These are phyloP conservation scores for Timema cristinae DNA, from an alignment of 2,888 invertebrate species.

Conservation along the genomic window DNA sequence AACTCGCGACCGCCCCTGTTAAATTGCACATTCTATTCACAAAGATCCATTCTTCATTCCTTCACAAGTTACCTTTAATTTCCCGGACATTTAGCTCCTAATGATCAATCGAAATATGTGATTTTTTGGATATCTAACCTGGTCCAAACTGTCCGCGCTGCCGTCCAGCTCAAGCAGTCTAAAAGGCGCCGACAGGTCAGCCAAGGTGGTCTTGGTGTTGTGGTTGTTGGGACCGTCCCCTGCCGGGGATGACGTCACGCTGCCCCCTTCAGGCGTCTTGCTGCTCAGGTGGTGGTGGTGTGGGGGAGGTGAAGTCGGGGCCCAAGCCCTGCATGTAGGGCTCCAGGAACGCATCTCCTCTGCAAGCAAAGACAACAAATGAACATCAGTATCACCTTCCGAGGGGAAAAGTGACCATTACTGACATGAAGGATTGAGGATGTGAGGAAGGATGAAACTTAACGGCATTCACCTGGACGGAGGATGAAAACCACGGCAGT, in stretches of 20 bases:
- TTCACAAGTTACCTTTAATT: too few species aligned
- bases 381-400: too few species aligned
- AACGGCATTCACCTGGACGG: neutral
- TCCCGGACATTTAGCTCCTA: too few species aligned
- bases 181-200: slow-evolving; percentile 46
- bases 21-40: too few species aligned
- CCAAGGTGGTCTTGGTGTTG: slow-evolving; percentile 17
- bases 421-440: too few species aligned
- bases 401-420: too few species aligned
- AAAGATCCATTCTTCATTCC: too few species aligned
- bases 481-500: neutral
- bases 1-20: too few species aligned
- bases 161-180: slow-evolving; percentile 41
- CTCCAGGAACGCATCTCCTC: slow-evolving; percentile 71
- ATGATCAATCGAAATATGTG: too few species aligned
- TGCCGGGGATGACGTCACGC: slow-evolving; percentile 18
- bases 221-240: slow-evolving; percentile 17
- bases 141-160: slow-evolving; percentile 51
- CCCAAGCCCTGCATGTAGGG: slow-evolving; percentile 64
- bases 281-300: slow-evolving; percentile 22
- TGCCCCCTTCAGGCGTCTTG: slow-evolving; percentile 18
- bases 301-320: slow-evolving; percentile 42
- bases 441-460: neutral
- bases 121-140: slow-evolving; percentile 42
- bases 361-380: slow-evolving; percentile 46